Evolutionary conservation across 2,888 invertebrate species (phyloP).

Genomic region (Hofmannophila pseudospretella): DNA sequence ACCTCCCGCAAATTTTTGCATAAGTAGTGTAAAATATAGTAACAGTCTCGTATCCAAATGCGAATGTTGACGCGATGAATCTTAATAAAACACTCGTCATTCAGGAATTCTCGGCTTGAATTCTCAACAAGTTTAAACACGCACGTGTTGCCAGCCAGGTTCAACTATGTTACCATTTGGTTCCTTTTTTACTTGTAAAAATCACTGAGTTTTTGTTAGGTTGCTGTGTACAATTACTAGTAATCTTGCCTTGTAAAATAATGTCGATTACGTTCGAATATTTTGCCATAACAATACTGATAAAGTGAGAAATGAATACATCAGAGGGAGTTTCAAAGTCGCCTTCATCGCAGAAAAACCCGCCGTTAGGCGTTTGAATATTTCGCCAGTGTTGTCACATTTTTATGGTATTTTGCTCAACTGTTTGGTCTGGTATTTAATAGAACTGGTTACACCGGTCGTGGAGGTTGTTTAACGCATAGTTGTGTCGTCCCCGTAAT

Average conservation of each 20-base stretch:
- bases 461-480: constrained; percentile 25
- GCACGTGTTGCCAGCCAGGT: too few relatives aligned
- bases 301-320: too few relatives aligned
- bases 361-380: neutral
- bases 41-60: constrained; percentile 2
- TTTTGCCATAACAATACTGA: too few relatives aligned
- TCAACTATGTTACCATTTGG: too few relatives aligned
- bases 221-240: too few relatives aligned
- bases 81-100: constrained; percentile 28
- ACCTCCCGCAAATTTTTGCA: too few relatives aligned
- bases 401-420: neutral
- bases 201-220: too few relatives aligned
- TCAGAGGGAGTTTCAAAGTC: constrained; percentile 23
- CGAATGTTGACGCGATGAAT: constrained; percentile 31
- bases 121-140: constrained; percentile 26
- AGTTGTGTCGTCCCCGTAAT: constrained; percentile 36
- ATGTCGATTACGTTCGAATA: too few relatives aligned
- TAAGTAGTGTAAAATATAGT: too few relatives aligned
- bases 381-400: neutral
- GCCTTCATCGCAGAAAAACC: neutral
- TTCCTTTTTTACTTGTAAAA: too few relatives aligned
- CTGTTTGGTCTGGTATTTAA: neutral
- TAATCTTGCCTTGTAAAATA: too few relatives aligned
- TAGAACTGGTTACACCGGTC: neutral
- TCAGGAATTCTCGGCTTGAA: constrained; percentile 24